phyloP scores from a whole-genome alignment of 2,888 invertebrate genomes.

The Emesis furor region DNA sequence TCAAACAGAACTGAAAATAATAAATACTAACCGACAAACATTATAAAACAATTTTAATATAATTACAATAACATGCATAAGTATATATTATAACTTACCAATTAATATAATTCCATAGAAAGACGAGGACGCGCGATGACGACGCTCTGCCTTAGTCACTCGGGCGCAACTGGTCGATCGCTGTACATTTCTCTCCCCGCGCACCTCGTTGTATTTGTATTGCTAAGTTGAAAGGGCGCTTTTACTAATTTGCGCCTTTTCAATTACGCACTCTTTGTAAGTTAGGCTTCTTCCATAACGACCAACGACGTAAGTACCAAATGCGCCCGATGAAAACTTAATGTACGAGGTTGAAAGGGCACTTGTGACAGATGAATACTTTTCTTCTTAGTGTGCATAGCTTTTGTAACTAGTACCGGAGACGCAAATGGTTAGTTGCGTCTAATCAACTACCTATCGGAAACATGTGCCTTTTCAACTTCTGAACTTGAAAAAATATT shows the following conservation, averaged over 20 bases:
- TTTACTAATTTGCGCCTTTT: neutral
- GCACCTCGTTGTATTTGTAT: neutral
- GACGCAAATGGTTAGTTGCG: slow-evolving; percentile 14
- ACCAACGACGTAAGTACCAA: slow-evolving; percentile 1
- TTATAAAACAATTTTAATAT: neutral
- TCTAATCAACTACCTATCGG: neutral
- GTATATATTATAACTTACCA: neutral
- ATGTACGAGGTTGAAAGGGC: slow-evolving; percentile 11
- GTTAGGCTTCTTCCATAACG: neutral
- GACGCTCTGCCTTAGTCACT: slow-evolving; percentile 7
- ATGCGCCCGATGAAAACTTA: slow-evolving; percentile 2
- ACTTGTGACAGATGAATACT: slow-evolving; percentile 3
- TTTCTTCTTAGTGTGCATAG: too few species aligned
- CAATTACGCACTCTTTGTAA: neutral
- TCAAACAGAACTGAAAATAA: neutral
- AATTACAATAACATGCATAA: neutral
- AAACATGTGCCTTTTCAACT: slow-evolving; percentile 8
- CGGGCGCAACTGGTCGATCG: slow-evolving; percentile 9
- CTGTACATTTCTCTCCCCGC: slow-evolving; percentile 1
- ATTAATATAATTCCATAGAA: neutral
- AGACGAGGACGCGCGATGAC: neutral
- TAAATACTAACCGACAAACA: neutral
- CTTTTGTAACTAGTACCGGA: neutral
- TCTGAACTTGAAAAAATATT: slow-evolving; percentile 14
- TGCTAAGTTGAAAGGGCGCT: neutral